Conservation (phyloP, 2,888 invertebrate genomes). For the Coremacera marginata region DNA sequence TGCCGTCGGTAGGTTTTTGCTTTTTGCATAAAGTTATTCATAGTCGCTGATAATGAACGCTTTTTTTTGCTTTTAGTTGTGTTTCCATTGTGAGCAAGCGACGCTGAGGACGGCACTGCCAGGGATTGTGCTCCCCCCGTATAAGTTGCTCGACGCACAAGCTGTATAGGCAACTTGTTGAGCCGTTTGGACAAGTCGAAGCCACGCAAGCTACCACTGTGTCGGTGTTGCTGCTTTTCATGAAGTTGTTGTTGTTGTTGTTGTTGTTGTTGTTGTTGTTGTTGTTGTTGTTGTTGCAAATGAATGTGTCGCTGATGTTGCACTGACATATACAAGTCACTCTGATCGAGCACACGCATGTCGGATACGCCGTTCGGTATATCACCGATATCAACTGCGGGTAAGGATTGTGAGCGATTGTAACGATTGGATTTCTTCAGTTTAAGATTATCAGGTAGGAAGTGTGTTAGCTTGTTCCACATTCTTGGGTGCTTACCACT, state of each 20-base stretch:
- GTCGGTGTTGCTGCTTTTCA: neutral
- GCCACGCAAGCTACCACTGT: neutral
- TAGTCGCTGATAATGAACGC: constrained; percentile 83
- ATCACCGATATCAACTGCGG: constrained; percentile 75
- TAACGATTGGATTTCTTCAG: constrained; percentile 54
- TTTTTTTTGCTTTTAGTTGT: constrained; percentile 70
- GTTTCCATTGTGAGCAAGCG: constrained; percentile 6
- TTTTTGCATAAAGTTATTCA: constrained; percentile 87
- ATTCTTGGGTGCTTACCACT: constrained; percentile 53
- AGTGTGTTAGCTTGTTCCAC: constrained; percentile 73
- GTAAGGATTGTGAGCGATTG: constrained; percentile 85
- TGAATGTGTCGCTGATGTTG: constrained; percentile 56
- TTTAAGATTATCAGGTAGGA: constrained; percentile 85
- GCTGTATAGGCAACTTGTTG: constrained; percentile 58
- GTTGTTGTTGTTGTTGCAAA: constrained; percentile 50
- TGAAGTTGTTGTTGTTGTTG: too few species aligned
- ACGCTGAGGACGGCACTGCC: constrained; percentile 12
- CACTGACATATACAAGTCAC: constrained; percentile 54
- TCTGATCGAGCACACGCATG: constrained; percentile 54
- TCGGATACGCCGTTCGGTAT: constrained; percentile 60
- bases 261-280: constrained; percentile 50
- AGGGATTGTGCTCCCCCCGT: constrained; percentile 30
- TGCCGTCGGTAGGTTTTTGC: constrained; percentile 75
- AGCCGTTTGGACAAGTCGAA: constrained; percentile 57
- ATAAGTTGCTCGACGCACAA: constrained; percentile 55